Evolutionary conservation across 2,113 vertebrate species (phyloP).

Genomic region (Puffinus mauretanicus): DNA sequence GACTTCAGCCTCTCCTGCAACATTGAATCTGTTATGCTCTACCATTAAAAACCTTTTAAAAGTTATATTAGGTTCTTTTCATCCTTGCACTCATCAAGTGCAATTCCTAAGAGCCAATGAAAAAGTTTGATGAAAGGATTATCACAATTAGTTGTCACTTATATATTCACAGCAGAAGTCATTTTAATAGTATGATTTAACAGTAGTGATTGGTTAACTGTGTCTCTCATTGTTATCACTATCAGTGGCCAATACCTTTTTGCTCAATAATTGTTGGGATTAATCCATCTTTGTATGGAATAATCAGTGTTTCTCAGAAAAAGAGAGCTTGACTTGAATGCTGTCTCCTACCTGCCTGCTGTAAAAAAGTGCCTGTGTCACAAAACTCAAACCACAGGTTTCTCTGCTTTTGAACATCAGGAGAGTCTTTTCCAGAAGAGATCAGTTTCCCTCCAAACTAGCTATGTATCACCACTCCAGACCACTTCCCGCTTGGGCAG

Average conservation of each 20-base stretch:
- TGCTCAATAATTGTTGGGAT: neutral
- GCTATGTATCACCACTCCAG: accelerated
- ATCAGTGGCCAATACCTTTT: neutral
- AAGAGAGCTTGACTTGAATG: neutral
- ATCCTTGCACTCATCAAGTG: neutral
- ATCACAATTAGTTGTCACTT: neutral
- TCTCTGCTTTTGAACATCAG: neutral
- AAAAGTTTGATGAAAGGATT: neutral
- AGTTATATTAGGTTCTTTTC: neutral
- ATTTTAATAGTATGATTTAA: neutral
- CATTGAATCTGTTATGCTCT: neutral
- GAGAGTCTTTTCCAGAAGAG: neutral
- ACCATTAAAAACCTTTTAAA: neutral
- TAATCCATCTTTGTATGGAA: neutral
- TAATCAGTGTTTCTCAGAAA: neutral
- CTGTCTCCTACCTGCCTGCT: neutral
- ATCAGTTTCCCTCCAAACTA: neutral
- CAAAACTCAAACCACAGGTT: neutral
- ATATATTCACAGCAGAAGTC: neutral
- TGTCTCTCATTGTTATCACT: neutral
- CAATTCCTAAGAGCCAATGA: neutral
- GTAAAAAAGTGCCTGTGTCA: neutral
- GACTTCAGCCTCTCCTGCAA: neutral
- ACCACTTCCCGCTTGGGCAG: accelerated
- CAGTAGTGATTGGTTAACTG: neutral